Base-by-base conservation (phyloP, 2,888 invertebrate genomes). In the Biston betularia region DNA sequence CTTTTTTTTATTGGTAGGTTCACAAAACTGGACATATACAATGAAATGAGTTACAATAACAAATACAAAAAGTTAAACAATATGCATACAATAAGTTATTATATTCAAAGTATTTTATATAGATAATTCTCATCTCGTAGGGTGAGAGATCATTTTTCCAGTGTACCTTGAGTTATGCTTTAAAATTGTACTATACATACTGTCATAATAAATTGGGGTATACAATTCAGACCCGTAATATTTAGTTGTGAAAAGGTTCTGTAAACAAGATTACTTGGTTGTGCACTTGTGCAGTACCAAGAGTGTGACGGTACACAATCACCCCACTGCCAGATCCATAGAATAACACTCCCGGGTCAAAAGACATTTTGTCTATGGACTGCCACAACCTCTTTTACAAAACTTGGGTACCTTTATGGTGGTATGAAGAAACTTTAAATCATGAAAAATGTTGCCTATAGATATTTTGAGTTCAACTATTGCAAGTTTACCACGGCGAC, bases 151-250 rank as follows among this genome's bases (percentile, higher is more conserved):
- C 15, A 46, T 33, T n/a, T 2, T 50, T 35, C 34, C 50, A 50
- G 50, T 50, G 50, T 38, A 52, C 52, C 38, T 38, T 14, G 14
- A 52, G 52, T 52, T 35, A 52, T 11, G 38, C 52, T 10, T n/a
- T 52, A 52, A 4, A 33, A 6, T 34, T 12, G 5, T 8, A 49
- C 24, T 24, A 24, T 46, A 46, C 14, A 24, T 46, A 46, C 14
- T 15, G 7, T 46, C 15, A 15, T 46, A 49, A 8, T 11, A 49
- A 49, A 8, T 11, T 24, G 11, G 33, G 33, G 12, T 49, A 6
- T 33, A 49, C 33, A 33, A 33, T 49, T 33, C 24, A 24, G 24
- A 2, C 24, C 24, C 24, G 3, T 24, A 24, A 3, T 24, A 24
- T 24, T 24, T 24, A 24, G 24, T 24, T 24, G 24, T 24, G 24